Evolutionary conservation across 1,140 invertebrate species (phyloP), one percentile per base, ranked within the genome.

Genomic region (Procambarus clarkii): DNA sequence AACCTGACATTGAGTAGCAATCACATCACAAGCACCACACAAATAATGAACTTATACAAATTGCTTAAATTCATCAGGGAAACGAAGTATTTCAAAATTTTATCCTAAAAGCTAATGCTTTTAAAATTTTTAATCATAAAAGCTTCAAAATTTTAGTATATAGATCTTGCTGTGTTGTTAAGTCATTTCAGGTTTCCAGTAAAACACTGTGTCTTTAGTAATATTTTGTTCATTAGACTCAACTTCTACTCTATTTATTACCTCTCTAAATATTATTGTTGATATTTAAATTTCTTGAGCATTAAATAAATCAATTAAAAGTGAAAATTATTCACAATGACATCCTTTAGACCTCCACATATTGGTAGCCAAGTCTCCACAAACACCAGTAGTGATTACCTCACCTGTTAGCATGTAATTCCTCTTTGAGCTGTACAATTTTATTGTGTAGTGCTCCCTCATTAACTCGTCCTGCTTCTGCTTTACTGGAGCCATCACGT

Each of bases 391-490:
- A 79, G 46, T 21, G 24, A 48, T 58, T 64, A 4, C 24, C 87
- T 90, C 34, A 93, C 92, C 88, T 92, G 58, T 71, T 86, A n/a
- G 60, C 64, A 58, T 93, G 92, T 54, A 93, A 79, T 83, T 93
- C 92, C 54, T 93, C 92, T 85, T 92, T 92, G 46, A 93, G 91
- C 69, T 91, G 87, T 4, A 85, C 83, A 54, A 93, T 92, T 58
- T 91, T 92, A 87, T n/a, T 86, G 60, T 93, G 92, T 24, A 93
- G 83, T 21, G 89, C 86, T 9, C 87, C 89, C 50, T 93, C 92
- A 18, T 76, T 89, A 24, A 86, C 92, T 69, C 91, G 82, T 18
- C 92, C 92, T 46, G 89, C 92, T 24, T 93, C 92, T n/a, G 89
- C 92, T 45, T 92, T 92, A 84, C 18, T 81, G 81, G 86, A 82